phyloP scores from a whole-genome alignment of 2,113 vertebrate genomes.

The Megaptera novaeangliae region DNA sequence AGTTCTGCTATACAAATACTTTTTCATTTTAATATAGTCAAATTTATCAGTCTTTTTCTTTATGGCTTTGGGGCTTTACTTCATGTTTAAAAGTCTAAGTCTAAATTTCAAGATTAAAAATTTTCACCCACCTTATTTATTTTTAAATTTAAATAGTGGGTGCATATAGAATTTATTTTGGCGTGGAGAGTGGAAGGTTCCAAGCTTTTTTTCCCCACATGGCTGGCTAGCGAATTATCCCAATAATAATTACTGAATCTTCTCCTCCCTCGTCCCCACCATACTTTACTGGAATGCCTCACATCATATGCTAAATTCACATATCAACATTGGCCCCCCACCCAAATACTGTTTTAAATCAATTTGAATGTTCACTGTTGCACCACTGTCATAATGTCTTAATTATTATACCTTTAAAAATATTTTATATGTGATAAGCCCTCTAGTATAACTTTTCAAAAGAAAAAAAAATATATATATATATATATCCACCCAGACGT shows the following conservation, averaged over 20 bases:
- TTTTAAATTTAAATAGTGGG: not conserved
- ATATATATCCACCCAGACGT: not conserved
- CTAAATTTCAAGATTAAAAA: not conserved
- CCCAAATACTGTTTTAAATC: not conserved
- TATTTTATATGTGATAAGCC: not conserved
- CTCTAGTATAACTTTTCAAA: not conserved
- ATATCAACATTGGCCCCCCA: not conserved
- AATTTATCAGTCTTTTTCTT: not conserved
- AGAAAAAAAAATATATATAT: not conserved
- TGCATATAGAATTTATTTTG: not conserved
- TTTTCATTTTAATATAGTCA: not conserved
- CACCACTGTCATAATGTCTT: not conserved
- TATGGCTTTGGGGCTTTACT: not conserved
- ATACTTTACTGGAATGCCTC: not conserved
- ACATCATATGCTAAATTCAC: not conserved
- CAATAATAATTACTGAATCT: not conserved
- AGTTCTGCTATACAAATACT: not conserved
- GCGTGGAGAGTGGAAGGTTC: not conserved
- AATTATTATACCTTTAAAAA: not conserved
- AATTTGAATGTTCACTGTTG: not conserved
- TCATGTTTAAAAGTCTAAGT: not conserved
- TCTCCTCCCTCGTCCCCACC: accelerated
- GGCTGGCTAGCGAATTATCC: not conserved
- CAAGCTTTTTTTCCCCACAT: not conserved
- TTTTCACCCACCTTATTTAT: not conserved